Evolutionary conservation across 2,113 vertebrate genomes (phyloP).

Genomic region (Petromus typicus): DNA sequence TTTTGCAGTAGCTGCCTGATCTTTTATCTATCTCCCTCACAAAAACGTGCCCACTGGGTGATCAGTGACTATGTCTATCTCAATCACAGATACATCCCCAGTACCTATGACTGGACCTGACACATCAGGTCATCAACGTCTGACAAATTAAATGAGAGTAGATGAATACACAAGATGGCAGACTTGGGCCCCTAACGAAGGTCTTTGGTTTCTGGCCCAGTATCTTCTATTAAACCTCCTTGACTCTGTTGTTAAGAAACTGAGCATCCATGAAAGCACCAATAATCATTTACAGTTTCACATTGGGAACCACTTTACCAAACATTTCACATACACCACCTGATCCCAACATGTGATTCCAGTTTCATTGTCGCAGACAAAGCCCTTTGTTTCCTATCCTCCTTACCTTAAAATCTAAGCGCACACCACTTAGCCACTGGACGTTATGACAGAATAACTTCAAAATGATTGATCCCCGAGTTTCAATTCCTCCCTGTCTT

Average conservation of each 20-base stretch:
- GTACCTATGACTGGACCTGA: neutral
- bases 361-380: neutral
- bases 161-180: neutral
- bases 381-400: neutral
- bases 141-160: neutral
- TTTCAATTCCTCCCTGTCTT: neutral
- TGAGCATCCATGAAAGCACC: neutral
- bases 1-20: neutral
- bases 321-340: neutral
- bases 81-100: neutral
- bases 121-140: neutral
- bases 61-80: neutral
- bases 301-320: neutral
- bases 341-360: neutral
- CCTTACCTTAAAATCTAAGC: conserved; percentile 31
- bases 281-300: neutral
- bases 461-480: neutral
- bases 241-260: neutral
- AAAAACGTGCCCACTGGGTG: neutral
- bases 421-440: neutral
- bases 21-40: neutral
- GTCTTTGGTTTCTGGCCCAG: neutral
- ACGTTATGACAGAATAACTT: conserved; percentile 20
- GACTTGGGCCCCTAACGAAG: neutral
- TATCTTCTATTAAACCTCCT: neutral